Evolutionary conservation across 2,113 vertebrate genomes (phyloP).

Genomic region (Machaerirhynchus nigripectus): DNA sequence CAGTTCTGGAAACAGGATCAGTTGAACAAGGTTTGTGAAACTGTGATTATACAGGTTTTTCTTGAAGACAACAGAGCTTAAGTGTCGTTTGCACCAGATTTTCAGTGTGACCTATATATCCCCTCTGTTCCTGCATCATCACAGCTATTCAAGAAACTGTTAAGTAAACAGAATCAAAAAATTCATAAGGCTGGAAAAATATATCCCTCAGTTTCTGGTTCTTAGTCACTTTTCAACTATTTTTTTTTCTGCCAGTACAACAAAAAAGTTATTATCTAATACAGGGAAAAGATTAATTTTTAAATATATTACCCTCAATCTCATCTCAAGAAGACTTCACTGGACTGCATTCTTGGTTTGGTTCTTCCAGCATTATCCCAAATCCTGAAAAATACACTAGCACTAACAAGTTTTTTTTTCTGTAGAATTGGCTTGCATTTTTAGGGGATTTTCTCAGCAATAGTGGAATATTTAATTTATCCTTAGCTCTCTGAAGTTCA

Average conservation of each 20-base stretch:
- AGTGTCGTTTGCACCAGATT: neutral
- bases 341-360: neutral
- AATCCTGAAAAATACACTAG: neutral
- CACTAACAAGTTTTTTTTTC: fast-evolving
- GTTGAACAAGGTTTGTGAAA: neutral
- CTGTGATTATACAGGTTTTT: neutral
- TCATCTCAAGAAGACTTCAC: neutral
- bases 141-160: neutral
- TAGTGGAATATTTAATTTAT: neutral
- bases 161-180: neutral
- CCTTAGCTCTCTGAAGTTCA: neutral
- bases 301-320: neutral
- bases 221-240: neutral
- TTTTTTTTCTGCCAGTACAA: neutral
- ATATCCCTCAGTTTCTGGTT: neutral
- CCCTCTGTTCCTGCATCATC: neutral
- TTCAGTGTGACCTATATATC: neutral
- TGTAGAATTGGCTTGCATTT: neutral
- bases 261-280: neutral
- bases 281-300: neutral
- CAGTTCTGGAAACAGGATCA: neutral
- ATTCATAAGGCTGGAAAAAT: neutral
- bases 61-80: neutral
- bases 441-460: neutral
- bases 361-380: neutral